Percentiles rank a stretch among this genome's conserved stretches.
Conservation (phyloP, 53 echinoderm and acorn worm species). For the Paelopatides confundens region DNA sequence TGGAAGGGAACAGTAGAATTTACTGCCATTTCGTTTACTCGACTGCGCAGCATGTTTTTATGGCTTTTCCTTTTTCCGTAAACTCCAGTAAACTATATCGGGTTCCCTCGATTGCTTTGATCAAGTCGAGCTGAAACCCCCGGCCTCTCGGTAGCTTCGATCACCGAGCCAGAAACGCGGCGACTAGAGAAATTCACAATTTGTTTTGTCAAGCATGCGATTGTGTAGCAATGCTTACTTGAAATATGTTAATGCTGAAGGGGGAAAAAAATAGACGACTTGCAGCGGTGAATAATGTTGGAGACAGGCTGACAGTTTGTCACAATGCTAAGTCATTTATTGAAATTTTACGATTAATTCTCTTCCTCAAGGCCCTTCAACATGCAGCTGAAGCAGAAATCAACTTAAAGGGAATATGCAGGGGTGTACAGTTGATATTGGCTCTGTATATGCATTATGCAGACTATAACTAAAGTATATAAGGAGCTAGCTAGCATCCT, state of each 20-base stretch:
- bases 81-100: slow-evolving; percentile 22
- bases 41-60: slow-evolving; percentile 1
- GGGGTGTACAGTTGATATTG: not conserved
- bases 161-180: not conserved
- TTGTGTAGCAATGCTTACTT: slow-evolving; percentile 34
- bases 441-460: too few relatives aligned
- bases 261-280: not conserved
- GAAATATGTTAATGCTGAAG: slow-evolving; percentile 21
- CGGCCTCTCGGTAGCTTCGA: slow-evolving; percentile 24
- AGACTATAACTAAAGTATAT: too few relatives aligned
- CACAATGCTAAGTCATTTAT: slow-evolving; percentile 41
- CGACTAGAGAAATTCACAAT: slow-evolving; percentile 23
- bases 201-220: slow-evolving; percentile 36
- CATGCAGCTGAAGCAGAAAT: slow-evolving; percentile 41
- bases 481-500: too few relatives aligned
- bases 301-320: slow-evolving; percentile 32
- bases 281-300: slow-evolving; percentile 25
- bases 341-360: slow-evolving; percentile 45
- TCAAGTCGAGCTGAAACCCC: not conserved
- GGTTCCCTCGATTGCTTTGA: slow-evolving; percentile 19
- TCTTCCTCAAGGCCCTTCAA: slow-evolving; percentile 34
- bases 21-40: not conserved
- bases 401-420: slow-evolving; percentile 23
- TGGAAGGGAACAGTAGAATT: not conserved
- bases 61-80: not conserved